Percentiles rank a stretch among this genome's conserved stretches.
Conservation (phyloP, 1,140 invertebrate genomes). For the Heliconius congener region DNA sequence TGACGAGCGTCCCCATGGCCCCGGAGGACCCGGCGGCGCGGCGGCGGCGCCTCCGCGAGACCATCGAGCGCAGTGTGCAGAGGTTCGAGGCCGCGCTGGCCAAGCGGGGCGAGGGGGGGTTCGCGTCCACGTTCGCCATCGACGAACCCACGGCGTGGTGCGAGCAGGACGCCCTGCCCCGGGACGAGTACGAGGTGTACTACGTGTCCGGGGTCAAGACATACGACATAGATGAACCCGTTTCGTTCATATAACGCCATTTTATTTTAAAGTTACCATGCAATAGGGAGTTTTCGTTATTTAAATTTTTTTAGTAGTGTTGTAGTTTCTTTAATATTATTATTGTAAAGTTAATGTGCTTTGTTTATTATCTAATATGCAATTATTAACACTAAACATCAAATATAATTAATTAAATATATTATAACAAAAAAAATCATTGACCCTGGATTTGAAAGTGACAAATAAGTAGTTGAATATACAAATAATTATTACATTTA, state of each 20-base stretch:
- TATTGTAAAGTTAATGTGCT: neutral
- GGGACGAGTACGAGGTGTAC: conserved; percentile 49
- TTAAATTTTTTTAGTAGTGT: neutral
- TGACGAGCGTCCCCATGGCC: neutral
- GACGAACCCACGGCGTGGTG: conserved; percentile 47
- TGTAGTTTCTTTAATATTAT: neutral
- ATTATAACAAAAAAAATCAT: neutral
- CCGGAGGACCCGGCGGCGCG: conserved; percentile 36
- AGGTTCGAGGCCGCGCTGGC: conserved; percentile 59
- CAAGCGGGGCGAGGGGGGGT: neutral
- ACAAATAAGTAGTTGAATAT: neutral
- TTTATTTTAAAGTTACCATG: too few relatives aligned
- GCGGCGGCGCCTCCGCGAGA: conserved; percentile 48
- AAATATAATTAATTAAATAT: neutral
- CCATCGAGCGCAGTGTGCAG: conserved; percentile 62
- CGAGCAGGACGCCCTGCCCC: conserved; percentile 21
- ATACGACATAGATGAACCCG: conserved; percentile 84
- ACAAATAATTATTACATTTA: neutral
- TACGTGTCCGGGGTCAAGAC: conserved; percentile 81
- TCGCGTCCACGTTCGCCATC: conserved; percentile 50
- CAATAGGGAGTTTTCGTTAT: conserved; percentile 35
- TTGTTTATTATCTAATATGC: neutral
- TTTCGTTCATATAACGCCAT: conserved; percentile 46
- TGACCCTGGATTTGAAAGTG: neutral
- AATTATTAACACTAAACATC: neutral